Evolutionary conservation across 2,113 vertebrate species (phyloP).

Genomic region (Pedionomus torquatus): DNA sequence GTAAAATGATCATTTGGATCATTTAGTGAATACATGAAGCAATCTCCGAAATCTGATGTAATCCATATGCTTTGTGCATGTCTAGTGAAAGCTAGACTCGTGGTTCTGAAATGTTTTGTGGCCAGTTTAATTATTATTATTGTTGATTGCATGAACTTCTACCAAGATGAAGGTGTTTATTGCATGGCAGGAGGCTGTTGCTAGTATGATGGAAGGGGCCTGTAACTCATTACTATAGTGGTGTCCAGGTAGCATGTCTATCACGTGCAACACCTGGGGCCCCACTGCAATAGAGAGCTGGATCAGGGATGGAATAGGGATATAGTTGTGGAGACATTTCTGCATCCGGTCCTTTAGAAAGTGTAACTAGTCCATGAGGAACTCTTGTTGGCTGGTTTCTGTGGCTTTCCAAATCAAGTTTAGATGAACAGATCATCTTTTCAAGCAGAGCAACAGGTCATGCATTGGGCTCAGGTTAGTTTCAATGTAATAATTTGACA

Average conservation of each 20-base stretch:
- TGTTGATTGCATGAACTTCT: not conserved
- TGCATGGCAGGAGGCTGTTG: not conserved
- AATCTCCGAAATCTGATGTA: not conserved
- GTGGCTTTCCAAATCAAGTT: not conserved
- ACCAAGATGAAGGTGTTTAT: not conserved
- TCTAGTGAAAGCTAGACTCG: accelerated
- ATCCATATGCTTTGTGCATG: not conserved
- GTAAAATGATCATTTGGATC: not conserved
- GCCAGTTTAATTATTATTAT: not conserved
- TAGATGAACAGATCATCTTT: not conserved
- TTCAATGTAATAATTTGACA: not conserved
- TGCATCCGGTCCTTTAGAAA: not conserved
- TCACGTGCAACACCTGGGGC: accelerated
- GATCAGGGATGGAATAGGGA: not conserved
- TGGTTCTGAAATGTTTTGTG: not conserved
- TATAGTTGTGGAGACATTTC: not conserved
- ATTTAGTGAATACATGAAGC: not conserved
- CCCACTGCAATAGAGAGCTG: accelerated
- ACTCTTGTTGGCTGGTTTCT: not conserved
- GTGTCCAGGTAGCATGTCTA: not conserved
- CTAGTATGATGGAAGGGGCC: not conserved
- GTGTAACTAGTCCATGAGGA: not conserved
- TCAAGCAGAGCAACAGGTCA: not conserved
- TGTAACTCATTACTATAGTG: not conserved
- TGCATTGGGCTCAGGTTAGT: not conserved